Evolutionary conservation across 1,140 invertebrate genomes (phyloP).

Genomic region (Atta colombica): DNA sequence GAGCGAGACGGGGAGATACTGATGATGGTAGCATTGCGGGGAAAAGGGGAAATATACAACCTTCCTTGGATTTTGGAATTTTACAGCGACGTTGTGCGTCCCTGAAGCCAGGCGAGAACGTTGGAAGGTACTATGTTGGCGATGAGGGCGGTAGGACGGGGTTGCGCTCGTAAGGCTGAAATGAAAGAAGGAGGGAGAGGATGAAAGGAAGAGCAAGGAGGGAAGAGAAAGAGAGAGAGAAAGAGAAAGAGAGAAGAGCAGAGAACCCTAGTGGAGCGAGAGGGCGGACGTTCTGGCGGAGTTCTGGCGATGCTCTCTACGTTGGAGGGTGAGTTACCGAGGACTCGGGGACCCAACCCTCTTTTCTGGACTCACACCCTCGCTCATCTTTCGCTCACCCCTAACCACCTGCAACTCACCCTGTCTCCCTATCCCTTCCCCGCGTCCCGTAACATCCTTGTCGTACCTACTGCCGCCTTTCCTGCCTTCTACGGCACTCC

Average conservation of each 20-base stretch:
- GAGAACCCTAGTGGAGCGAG: constrained; percentile 68
- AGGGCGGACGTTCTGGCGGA: constrained; percentile 54
- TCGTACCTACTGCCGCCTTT: constrained; percentile 71
- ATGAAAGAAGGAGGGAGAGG: constrained; percentile 57
- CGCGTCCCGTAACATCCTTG: constrained; percentile 63
- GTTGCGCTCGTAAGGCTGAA: constrained; percentile 68
- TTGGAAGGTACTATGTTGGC: constrained; percentile 73
- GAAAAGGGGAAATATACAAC: constrained; percentile 38
- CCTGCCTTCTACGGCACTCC: constrained; percentile 69
- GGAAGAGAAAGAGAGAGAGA: constrained; percentile 37
- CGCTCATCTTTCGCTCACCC: constrained; percentile 76
- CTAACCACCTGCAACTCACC: constrained; percentile 69
- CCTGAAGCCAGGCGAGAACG: constrained; percentile 68
- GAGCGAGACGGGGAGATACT: not conserved
- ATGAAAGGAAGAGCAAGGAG: constrained; percentile 6
- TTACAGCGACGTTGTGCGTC: constrained; percentile 74
- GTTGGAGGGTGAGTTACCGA: constrained; percentile 81
- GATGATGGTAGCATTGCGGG: constrained; percentile 41
- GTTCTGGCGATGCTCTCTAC: constrained; percentile 76
- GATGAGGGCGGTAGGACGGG: constrained; percentile 55
- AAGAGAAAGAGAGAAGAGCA: constrained; percentile 58
- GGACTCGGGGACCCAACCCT: constrained; percentile 84
- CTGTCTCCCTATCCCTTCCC: constrained; percentile 42
- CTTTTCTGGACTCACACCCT: constrained; percentile 85
- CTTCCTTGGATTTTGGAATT: constrained; percentile 75